Evolutionary conservation across 64 coral and sea anemone species (phyloP).

Genomic region (Actinia tenebrosa): DNA sequence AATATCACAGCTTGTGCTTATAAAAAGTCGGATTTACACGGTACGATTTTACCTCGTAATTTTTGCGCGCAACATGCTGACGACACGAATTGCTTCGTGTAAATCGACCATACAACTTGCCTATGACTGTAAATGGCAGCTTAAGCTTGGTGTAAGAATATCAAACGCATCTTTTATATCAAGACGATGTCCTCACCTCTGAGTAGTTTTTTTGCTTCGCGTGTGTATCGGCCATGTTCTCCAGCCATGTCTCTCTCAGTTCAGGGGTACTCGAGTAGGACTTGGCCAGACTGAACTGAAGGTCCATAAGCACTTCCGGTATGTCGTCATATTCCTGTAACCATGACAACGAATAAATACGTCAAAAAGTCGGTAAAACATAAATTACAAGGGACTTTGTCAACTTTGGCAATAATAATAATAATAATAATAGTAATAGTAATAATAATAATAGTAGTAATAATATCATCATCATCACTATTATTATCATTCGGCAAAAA

Average conservation of each 20-base stretch:
- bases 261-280: constrained; percentile 97
- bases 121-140: no score
- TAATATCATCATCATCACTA: no score
- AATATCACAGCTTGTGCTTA: no score
- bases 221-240: constrained; percentile 90
- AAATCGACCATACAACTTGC: no score
- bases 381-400: background rate
- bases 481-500: no score
- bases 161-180: no score
- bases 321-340: constrained; percentile 87
- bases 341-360: background rate
- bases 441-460: no score
- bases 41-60: no score
- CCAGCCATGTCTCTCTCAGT: constrained; percentile 85
- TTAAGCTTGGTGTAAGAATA: no score
- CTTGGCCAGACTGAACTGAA: constrained; percentile 97
- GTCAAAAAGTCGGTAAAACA: background rate
- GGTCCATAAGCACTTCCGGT: constrained; percentile 84
- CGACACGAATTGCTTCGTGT: no score
- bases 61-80: no score
- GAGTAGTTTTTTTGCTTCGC: constrained; percentile 83
- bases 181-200: constrained; percentile 44
- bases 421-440: background rate
- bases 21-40: no score
- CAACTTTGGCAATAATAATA: background rate